Base-by-base conservation (phyloP, 1,140 invertebrate genomes). In the Aphelenchoides besseyi region DNA sequence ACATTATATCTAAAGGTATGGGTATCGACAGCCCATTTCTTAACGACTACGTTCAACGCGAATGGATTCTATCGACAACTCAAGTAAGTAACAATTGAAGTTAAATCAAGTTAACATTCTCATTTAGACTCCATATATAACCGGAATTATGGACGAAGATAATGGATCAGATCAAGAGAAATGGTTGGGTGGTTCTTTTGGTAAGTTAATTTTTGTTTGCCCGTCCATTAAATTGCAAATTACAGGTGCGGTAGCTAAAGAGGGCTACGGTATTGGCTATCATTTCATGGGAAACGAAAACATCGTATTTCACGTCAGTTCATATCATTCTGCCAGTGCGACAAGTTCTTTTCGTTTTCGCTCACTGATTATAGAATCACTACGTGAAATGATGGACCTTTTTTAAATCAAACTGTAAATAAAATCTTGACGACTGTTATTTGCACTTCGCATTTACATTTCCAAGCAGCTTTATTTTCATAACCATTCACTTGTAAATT, bases 1-100 rank as follows among this genome's bases (percentile, higher is more conserved):
- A 96, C 85, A 93, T 98, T 33, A 91, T 98, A 33, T 96, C 94
- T 9, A 96, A 95, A 86, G 97, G 97, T 85, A 87, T 97, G 32
- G 93, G 95, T 86, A 89, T 95, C 1, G 83, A 85, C 23, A 79
- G 61, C 57, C 53, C 68, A 9, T 83, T 83, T 68, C 79, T 82
- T 2, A 85, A 92, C 87, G 90, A 96, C 86, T 94, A 97, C 37
- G 88, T 98, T 55, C 95, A 92, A 84, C 94, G 97, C 85, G 93
- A 94, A n/a, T 98, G 95, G 95, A 89, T 92, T 80, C 87, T 98
- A 1, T 97, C 94, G 0, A 97, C 95, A 55, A 59, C 55, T 8
- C 55, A 48, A 48, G 41, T 48, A 23, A 48, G 41, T 23, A 48
- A 23, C 12, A 48, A 23, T 16, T 16, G 12, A 12, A 48, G 23